Evolutionary conservation across 2,888 invertebrate species (phyloP), one percentile per base, ranked within the genome.

Genomic region (Tiliacea aurago): DNA sequence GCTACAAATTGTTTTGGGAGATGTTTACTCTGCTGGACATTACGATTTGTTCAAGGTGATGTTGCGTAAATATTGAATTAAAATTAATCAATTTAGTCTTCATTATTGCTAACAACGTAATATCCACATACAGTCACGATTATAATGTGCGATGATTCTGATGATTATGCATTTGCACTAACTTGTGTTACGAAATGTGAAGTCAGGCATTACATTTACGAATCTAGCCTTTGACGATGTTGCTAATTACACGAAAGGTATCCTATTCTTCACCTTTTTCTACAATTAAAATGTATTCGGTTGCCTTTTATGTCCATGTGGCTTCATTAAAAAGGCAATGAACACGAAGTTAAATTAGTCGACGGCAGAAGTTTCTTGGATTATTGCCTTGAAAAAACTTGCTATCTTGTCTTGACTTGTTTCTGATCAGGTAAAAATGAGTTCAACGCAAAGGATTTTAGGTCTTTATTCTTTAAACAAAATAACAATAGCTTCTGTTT

Each of bases 381-480:
- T 65, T 71, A 73, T 58, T 55, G 37, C 51, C 49, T 37, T 73
- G 49, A 63, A 71, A 73, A 62, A 86, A 73, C 11, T 41, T 59
- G 55, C 53, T 45, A 18, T 78, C 89, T 83, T 88, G 91, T 91
- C 87, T 87, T 74, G 84, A 88, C 90, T 84, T 90, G 91, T 90
- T 87, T 76, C 78, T 80, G 81, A 73, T 83, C 91, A 91, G 91
- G 91, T 91, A 91, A 88, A 88, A 89, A 86, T 82, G 66, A 82
- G 80, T 78, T 83, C 81, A 86, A 87, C 83, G 84, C 78, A 73
- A 80, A 80, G 83, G 76, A 84, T 83, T 85, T 74, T 76, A 65
- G 62, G 76, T 76, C 74, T 78, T 73, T 82, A 70, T 78, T 78
- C 74, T 84, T 80, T 74, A 81, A 79, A 78, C 72, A 56, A 78